phyloP scores from a whole-genome alignment of 2,888 invertebrate species.

The Aphidius colemani region DNA sequence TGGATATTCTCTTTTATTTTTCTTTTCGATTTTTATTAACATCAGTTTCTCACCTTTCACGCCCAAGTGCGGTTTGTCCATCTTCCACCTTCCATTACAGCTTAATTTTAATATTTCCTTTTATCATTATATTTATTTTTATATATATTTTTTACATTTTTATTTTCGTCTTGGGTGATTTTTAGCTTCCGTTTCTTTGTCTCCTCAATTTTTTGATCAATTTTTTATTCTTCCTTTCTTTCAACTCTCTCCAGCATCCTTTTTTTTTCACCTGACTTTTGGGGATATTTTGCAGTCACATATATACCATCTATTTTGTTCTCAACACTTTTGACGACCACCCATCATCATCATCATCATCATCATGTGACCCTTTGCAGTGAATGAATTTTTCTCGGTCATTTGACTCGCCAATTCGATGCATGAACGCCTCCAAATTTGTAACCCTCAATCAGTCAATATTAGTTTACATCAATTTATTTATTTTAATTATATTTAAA shows the following conservation, averaged over 20 bases:
- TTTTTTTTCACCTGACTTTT: too few species aligned
- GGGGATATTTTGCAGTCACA: constrained; percentile 4
- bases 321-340: constrained; percentile 15
- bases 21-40: constrained; percentile 39
- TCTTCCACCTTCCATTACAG: constrained; percentile 13
- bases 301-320: background rate
- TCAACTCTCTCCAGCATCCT: too few species aligned
- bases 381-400: constrained; percentile 16
- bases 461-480: constrained; percentile 9
- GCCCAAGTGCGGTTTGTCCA: constrained; percentile 32
- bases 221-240: background rate
- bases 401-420: constrained; percentile 16
- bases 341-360: constrained; percentile 18
- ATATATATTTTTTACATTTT: constrained; percentile 6
- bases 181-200: constrained; percentile 27
- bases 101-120: too few species aligned
- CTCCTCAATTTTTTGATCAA: constrained; percentile 1
- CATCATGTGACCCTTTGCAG: background rate
- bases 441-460: background rate
- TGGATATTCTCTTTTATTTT: background rate
- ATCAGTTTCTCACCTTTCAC: constrained; percentile 40
- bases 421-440: constrained; percentile 3
- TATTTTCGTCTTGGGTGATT: too few species aligned
- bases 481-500: background rate
- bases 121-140: constrained; percentile 33